Percentiles rank a stretch among this genome's conserved stretches.
Evolutionary conservation across 2,888 invertebrate species (phyloP).

Genomic region (Sinotaia quadrata): DNA sequence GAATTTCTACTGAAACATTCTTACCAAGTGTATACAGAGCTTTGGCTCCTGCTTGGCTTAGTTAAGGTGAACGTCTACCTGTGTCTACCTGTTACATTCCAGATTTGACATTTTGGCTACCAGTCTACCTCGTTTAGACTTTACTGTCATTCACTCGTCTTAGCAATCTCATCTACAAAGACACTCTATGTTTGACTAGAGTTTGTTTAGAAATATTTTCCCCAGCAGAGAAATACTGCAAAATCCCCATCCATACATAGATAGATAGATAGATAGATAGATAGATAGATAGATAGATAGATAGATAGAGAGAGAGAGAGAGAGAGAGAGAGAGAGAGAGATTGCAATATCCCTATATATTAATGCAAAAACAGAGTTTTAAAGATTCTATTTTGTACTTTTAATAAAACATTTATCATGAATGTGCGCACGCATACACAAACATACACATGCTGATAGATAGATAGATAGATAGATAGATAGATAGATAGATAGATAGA

Average conservation of each 20-base stretch:
- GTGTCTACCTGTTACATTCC: too few relatives aligned
- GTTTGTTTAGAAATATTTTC: too few relatives aligned
- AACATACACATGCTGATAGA: not conserved
- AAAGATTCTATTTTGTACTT: not conserved
- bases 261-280: not conserved
- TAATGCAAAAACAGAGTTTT: not conserved
- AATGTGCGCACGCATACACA: slow-evolving; percentile 4
- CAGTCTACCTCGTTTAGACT: too few relatives aligned
- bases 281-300: not conserved
- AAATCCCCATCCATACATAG: too few relatives aligned
- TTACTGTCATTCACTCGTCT: too few relatives aligned
- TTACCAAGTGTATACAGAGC: too few relatives aligned
- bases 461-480: not conserved
- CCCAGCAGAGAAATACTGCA: not conserved
- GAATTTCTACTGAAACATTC: too few relatives aligned
- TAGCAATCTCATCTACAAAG: too few relatives aligned
- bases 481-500: not conserved
- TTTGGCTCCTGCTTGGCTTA: too few relatives aligned
- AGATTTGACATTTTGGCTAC: too few relatives aligned
- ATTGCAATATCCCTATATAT: not conserved
- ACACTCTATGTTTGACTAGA: too few relatives aligned
- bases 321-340: not conserved
- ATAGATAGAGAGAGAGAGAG: slow-evolving; percentile 5
- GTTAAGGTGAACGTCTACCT: too few relatives aligned
- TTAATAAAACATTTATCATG: not conserved